Evolutionary conservation across 2,113 vertebrate genomes (phyloP).

Genomic region (Cololabis saira): DNA sequence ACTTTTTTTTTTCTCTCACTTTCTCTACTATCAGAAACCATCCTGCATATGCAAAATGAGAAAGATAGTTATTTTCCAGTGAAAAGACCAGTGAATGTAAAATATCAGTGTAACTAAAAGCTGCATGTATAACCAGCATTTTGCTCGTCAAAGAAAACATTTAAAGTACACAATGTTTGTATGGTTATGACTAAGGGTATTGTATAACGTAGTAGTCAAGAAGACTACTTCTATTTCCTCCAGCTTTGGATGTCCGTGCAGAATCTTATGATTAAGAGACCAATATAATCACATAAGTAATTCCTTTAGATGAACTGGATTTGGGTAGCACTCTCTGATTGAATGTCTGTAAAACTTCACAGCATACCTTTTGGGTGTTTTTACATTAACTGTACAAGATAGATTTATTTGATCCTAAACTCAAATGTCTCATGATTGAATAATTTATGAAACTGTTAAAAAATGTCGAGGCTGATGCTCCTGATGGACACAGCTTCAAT

Average conservation of each 20-base stretch:
- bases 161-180: constrained; percentile 1
- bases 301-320: constrained; percentile 28
- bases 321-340: not conserved
- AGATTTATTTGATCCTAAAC: constrained; percentile 5
- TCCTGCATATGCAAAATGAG: constrained; percentile 23
- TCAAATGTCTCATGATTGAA: constrained; percentile 1
- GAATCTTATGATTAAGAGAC: too few species aligned
- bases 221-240: too few species aligned
- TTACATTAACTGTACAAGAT: not conserved
- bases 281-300: too few species aligned
- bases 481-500: not conserved
- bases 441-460: constrained; percentile 2
- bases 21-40: constrained; percentile 41
- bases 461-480: constrained; percentile 24
- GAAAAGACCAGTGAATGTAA: constrained; percentile 11
- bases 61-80: too few species aligned
- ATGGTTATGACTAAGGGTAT: constrained; percentile 5
- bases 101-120: constrained; percentile 29
- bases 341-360: not conserved
- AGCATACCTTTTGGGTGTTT: too few species aligned
- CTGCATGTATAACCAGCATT: constrained; percentile 1
- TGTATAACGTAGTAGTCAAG: too few species aligned
- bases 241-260: too few species aligned
- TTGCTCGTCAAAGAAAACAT: not conserved
- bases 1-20: not conserved